These are phyloP conservation scores for Incurvaria masculella DNA, from an alignment of 2,888 invertebrate species.

Conservation along the genomic window DNA sequence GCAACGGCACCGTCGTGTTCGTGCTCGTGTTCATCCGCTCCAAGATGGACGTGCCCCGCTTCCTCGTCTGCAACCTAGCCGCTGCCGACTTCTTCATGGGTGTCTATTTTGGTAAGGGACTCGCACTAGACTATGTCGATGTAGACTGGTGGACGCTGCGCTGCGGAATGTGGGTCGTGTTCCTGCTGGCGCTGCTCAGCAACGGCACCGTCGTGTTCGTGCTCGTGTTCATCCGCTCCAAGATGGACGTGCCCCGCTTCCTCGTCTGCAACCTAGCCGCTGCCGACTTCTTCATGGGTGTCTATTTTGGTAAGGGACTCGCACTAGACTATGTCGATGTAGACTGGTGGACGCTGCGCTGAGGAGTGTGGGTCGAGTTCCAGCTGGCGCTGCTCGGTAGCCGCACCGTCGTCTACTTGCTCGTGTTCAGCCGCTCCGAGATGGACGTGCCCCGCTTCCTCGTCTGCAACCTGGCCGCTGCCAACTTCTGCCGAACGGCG, in stretches of 20 bases:
- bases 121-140: too few relatives aligned
- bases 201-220: constrained; percentile 96
- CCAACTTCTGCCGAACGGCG: constrained; percentile 96
- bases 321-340: too few relatives aligned
- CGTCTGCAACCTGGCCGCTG: constrained; percentile 94
- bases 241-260: constrained; percentile 96
- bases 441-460: constrained; percentile 96
- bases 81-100: constrained; percentile 98
- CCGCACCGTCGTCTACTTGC: constrained; percentile 91
- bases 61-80: constrained; percentile 94
- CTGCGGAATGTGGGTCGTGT: constrained; percentile 97
- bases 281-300: constrained; percentile 97
- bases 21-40: constrained; percentile 87
- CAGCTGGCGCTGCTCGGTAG: constrained; percentile 94
- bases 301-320: constrained; percentile 73
- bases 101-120: constrained; percentile 71
- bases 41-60: constrained; percentile 95
- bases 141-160: constrained; percentile 98
- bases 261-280: constrained; percentile 95
- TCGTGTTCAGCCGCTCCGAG: constrained; percentile 86
- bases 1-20: constrained; percentile 94
- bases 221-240: constrained; percentile 83
- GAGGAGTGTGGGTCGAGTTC: constrained; percentile 97
- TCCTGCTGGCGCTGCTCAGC: constrained; percentile 90
- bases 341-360: constrained; percentile 97